Conservation (phyloP, 2,888 invertebrate species). For the Caenorhabditis sp. region DNA sequence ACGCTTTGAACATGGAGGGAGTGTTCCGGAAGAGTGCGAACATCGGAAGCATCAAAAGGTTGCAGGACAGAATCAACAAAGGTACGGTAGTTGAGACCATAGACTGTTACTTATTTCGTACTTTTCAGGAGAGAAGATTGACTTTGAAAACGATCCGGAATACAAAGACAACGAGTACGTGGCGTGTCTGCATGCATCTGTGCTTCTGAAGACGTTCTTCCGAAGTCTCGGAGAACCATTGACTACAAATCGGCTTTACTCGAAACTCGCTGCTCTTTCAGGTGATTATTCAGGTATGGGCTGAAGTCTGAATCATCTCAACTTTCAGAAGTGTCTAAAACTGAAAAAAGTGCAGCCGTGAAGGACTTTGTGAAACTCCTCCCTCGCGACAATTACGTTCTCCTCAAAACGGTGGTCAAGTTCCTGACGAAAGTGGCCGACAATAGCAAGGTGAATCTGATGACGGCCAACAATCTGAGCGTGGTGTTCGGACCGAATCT, state of each 20-base stretch:
- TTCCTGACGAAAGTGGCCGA: conserved; percentile 77
- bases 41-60: conserved; percentile 87
- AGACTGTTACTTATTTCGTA: no score
- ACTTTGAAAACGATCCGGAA: conserved; percentile 82
- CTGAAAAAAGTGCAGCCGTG: conserved; percentile 69
- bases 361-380: conserved; percentile 72
- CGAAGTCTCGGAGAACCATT: conserved; percentile 79
- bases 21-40: conserved; percentile 94
- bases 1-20: conserved; percentile 86
- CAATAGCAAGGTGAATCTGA: conserved; percentile 88
- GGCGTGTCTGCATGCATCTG: conserved; percentile 85
- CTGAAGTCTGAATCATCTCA: no score
- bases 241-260: conserved; percentile 76
- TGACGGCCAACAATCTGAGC: conserved; percentile 92
- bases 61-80: conserved; percentile 89
- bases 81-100: conserved; percentile 81
- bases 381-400: conserved; percentile 72
- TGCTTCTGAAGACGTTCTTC: conserved; percentile 85
- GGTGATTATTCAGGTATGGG: no score
- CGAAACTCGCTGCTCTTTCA: conserved; percentile 65
- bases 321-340: conserved; percentile 68
- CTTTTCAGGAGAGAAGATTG: conserved; percentile 82
- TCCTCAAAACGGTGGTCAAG: conserved; percentile 73
- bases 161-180: conserved; percentile 85
- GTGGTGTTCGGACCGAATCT: conserved; percentile 96